These are phyloP conservation scores for Heliocidaris tuberculata DNA, from an alignment of 35 echinoderm and acorn worm genomes.

Conservation along the genomic window DNA sequence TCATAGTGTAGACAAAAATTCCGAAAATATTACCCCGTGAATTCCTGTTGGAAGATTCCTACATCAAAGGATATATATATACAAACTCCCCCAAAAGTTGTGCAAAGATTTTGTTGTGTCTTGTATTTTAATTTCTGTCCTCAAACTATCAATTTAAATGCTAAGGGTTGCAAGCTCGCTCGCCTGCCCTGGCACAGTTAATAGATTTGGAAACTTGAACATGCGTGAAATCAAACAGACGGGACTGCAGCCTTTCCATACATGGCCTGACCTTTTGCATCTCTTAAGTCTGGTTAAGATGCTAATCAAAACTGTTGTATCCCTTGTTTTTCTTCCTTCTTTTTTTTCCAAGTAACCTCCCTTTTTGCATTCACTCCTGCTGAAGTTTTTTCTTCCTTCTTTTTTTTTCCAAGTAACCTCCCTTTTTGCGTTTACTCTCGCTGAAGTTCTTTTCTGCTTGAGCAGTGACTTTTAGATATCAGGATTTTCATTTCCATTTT, in stretches of 20 bases:
- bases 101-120: background rate
- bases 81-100: background rate
- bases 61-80: no score
- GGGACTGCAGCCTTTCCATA: background rate
- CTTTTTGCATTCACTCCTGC: background rate
- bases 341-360: background rate
- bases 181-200: background rate
- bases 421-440: background rate
- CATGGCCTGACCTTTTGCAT: background rate
- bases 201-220: background rate
- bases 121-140: no score
- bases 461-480: background rate
- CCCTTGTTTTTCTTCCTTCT: background rate
- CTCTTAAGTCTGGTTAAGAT: background rate
- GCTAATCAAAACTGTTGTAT: background rate
- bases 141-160: background rate
- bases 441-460: background rate
- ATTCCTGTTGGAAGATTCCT: no score
- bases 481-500: background rate
- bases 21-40: no score
- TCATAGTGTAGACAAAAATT: no score
- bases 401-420: background rate
- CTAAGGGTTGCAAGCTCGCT: background rate
- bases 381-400: background rate
- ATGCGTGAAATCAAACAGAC: background rate